phyloP scores from a whole-genome alignment of 2,888 invertebrate genomes.

The Morpho deidamia region DNA sequence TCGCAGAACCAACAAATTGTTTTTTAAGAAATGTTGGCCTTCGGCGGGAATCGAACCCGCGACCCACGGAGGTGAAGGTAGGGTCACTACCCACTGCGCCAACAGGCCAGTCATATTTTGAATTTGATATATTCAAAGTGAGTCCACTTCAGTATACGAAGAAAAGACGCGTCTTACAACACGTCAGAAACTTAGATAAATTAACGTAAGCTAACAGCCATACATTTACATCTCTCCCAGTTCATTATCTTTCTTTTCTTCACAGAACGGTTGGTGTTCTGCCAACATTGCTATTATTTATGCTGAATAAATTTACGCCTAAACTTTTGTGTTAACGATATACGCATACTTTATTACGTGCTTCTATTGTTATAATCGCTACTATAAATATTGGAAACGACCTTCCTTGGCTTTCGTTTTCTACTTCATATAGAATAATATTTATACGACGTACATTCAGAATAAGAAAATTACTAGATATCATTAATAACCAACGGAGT shows the following conservation, averaged over 20 bases:
- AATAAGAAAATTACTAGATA: too few species aligned
- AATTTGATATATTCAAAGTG: too few species aligned
- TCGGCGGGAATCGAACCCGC: too few species aligned
- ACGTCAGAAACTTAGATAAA: conserved; percentile 2
- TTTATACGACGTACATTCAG: too few species aligned
- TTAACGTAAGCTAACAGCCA: conserved; percentile 9
- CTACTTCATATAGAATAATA: not conserved
- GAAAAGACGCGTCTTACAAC: too few species aligned
- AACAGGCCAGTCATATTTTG: too few species aligned
- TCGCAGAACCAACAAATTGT: too few species aligned
- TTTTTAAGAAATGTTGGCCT: too few species aligned
- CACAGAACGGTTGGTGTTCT: conserved; percentile 50
- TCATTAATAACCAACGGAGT: too few species aligned
- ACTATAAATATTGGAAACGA: not conserved
- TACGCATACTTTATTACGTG: conserved; percentile 7
- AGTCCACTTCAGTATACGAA: too few species aligned
- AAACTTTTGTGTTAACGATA: conserved; percentile 9
- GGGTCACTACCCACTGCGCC: too few species aligned
- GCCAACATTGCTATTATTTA: conserved; percentile 35
- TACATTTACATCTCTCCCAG: conserved; percentile 45
- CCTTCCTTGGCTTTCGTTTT: not conserved
- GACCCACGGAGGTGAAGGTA: too few species aligned
- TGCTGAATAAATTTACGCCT: conserved; percentile 22
- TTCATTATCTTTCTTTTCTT: conserved; percentile 47
- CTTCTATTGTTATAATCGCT: conserved; percentile 2